Base-by-base conservation (phyloP, 2,888 invertebrate species). In the Junonia oenone region DNA sequence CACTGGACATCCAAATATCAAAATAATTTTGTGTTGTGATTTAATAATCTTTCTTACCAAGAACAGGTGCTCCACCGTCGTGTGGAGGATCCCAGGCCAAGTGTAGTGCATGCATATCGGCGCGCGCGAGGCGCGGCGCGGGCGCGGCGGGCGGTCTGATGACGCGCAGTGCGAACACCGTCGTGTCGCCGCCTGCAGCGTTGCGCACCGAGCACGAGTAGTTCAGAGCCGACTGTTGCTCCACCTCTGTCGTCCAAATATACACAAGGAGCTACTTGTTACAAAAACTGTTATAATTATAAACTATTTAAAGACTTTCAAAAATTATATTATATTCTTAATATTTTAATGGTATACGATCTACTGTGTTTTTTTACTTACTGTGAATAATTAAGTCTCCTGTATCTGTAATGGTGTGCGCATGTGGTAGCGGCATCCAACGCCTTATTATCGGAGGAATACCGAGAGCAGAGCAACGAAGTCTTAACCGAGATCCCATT, bases 191-290 rank as follows among this genome's bases (percentile, higher is more conserved):
- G n/a, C 97, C 96, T 68, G 93, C 93, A 53, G 93, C 89, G 84
- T 96, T 96, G 71, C 94, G 94, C 50, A 94, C 94, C 46, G 92
- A 89, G 75, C 95, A 95, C 52, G 94, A 93, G 83, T 94, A 95
- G 91, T 95, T 95, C 64, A 94, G 94, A 61, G 92, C 92, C 59
- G 93, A 83, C 47, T 91, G 91, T 56, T 89, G 84, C 65, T 94
- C 93, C 55, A 93, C 88, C 68, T 92, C 94, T 94, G 67, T 0
- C 31, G 26, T 13, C 29, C 11, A 26, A 38, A 17, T 17, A 50
- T 45, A 14, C 9, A 43, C 13, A 22, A 11, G 43, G 53, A 54
- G 33, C 22, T 15, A 9, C 14, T 47, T 53, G 33, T 14, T 9
- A 22, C 3, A 35, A 6, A 6, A 13, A 4, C 14, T 13, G 17